phyloP scores from a whole-genome alignment of 1,140 invertebrate genomes.

The Gryon sp. region DNA sequence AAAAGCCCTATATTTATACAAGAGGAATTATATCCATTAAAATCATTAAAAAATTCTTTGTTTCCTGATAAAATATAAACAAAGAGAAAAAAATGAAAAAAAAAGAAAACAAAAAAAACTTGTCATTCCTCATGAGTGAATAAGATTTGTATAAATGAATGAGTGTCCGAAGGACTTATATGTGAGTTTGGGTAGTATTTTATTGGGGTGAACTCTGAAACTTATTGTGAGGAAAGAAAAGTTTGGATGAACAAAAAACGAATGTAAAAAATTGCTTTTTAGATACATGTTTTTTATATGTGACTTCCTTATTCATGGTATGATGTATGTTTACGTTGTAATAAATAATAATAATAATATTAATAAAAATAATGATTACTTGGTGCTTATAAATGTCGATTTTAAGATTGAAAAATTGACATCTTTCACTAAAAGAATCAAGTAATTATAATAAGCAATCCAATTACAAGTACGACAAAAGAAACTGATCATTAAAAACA shows the following conservation, averaged over 20 bases:
- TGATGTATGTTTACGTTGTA: constrained; percentile 50
- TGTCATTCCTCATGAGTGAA: constrained; percentile 64
- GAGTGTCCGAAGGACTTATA: constrained; percentile 52
- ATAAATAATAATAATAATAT: constrained; percentile 38
- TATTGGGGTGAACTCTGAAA: constrained; percentile 47
- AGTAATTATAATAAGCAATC: constrained; percentile 42
- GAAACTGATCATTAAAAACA: constrained; percentile 47
- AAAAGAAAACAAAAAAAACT: constrained; percentile 38
- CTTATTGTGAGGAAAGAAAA: constrained; percentile 58
- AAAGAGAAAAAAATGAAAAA: neutral
- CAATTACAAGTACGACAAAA: constrained; percentile 36
- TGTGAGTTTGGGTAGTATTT: constrained; percentile 56
- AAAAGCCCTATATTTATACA: too few species aligned
- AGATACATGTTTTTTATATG: constrained; percentile 47
- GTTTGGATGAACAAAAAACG: constrained; percentile 52
- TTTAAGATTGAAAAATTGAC: constrained; percentile 7
- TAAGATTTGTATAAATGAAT: constrained; percentile 62
- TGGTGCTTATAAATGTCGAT: constrained; percentile 24
- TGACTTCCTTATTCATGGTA: constrained; percentile 47
- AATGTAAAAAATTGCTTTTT: constrained; percentile 54
- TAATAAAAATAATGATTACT: constrained; percentile 33
- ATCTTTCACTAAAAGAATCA: constrained; percentile 43
- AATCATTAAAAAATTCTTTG: too few species aligned
- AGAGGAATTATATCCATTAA: too few species aligned
- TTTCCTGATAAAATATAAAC: too few species aligned